phyloP scores from a whole-genome alignment of 2,797 vertebrate genomes.

The Pseudocheirus occidentalis region DNA sequence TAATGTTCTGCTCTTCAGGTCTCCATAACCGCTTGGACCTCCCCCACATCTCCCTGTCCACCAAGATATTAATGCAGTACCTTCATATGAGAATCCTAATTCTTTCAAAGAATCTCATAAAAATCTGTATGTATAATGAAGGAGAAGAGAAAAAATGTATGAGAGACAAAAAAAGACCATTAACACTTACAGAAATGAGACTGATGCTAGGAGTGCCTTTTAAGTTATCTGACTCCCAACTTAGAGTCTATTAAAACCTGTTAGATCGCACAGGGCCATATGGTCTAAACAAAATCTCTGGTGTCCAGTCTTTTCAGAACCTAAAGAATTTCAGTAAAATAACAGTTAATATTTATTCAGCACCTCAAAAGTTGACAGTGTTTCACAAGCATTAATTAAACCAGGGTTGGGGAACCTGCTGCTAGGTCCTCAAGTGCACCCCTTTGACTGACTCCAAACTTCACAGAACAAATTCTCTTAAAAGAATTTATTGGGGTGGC shows the following conservation, averaged over 20 bases:
- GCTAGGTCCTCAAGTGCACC: too few species aligned
- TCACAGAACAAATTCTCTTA: too few species aligned
- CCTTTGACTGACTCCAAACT: too few species aligned
- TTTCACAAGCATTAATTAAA: background rate
- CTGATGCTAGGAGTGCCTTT: too few species aligned
- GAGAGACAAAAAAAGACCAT: background rate
- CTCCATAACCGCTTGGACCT: background rate
- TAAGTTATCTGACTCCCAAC: background rate
- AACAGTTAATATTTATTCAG: background rate
- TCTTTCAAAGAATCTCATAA: background rate
- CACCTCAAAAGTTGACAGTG: background rate
- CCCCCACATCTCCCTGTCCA: background rate
- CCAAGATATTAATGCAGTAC: background rate
- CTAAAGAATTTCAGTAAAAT: background rate
- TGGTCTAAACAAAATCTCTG: background rate
- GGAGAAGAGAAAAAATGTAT: background rate
- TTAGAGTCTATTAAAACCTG: background rate
- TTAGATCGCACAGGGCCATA: background rate
- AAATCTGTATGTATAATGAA: background rate
- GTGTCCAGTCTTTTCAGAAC: background rate
- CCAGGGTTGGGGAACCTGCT: too few species aligned
- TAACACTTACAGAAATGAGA: background rate
- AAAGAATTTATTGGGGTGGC: too few species aligned
- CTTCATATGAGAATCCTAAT: background rate
- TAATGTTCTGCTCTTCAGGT: background rate